Evolutionary conservation across 2,113 vertebrate species (phyloP).

Genomic region (Falcunculus frontatus): DNA sequence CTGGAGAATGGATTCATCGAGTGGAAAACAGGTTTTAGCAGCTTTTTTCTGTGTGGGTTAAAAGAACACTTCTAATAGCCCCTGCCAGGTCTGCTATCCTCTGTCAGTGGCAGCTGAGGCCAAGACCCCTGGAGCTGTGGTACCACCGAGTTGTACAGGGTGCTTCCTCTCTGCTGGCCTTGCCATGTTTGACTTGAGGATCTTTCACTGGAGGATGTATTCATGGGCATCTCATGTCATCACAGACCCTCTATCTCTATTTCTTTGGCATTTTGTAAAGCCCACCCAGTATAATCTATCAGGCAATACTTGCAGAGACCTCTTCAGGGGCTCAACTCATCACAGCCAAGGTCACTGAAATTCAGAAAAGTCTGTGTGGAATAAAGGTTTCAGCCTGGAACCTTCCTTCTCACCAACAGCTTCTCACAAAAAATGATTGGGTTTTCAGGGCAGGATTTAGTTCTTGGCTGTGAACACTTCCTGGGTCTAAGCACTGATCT

Average conservation of each 20-base stretch:
- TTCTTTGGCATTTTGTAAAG: background rate
- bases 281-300: background rate
- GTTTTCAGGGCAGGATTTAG: background rate
- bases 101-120: background rate
- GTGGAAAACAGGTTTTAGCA: background rate
- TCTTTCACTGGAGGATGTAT: background rate
- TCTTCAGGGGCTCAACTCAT: background rate
- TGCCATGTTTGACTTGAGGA: background rate
- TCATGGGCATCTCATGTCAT: background rate
- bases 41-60: background rate
- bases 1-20: background rate
- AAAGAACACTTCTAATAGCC: background rate
- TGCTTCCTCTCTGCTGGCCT: background rate
- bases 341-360: background rate
- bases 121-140: background rate
- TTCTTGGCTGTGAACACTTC: background rate
- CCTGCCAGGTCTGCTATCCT: background rate
- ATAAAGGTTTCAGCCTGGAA: background rate
- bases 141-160: fast-evolving
- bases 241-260: background rate
- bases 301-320: background rate
- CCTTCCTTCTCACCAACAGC: background rate
- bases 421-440: background rate
- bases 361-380: background rate
- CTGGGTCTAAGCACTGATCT: background rate